Evolutionary conservation across 2,888 invertebrate species (phyloP), one percentile per base, ranked within the genome.

Genomic region (Kuschelorhynchus macadamiae): DNA sequence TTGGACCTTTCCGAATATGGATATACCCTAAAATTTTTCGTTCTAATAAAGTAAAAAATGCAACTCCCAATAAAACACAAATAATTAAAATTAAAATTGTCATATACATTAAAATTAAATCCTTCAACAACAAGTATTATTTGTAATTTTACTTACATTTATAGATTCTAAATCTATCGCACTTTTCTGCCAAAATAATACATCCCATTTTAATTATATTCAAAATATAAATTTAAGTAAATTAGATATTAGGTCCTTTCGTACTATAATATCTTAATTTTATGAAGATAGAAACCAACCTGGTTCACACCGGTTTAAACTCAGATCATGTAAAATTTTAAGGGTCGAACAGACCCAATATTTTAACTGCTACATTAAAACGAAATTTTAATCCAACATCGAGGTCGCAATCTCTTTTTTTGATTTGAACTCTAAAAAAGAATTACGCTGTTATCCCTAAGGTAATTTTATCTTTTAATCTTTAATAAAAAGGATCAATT

Each of bases 321-420:
- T 92, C 92, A 92, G 90, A 92, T 92, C 91, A 92, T 91, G 91
- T 92, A 91, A 91, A 88, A 88, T 87, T 89, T 90, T 88, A 91
- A 91, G 88, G 87, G 90, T 91, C 90, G 91, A 92, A 92, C 91
- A 92, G 90, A 90, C 89, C 87, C 87, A 90, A 89, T 85, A 84
- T 85, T 72, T 86, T 86, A 89, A 87, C 86, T 85, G 83, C 88
- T 91, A 80, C 90, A 87, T 87, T 86, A 85, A 87, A 86, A 85
- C 85, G 87, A 86, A 85, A 87, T 81, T 87, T 90, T 92, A 92
- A 92, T 92, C 90, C 92, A 93, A 92, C 92, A 93, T 93, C 92
- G 92, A 93, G 92, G 92, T 55, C 90, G 89, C 90, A 92, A 92
- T 86, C 90, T 88, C 83, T 87, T 86, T 87, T 89, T 88, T 86